These are phyloP conservation scores for Dissostichus mawsoni DNA, from an alignment of 2,113 vertebrate species.

Conservation along the genomic window DNA sequence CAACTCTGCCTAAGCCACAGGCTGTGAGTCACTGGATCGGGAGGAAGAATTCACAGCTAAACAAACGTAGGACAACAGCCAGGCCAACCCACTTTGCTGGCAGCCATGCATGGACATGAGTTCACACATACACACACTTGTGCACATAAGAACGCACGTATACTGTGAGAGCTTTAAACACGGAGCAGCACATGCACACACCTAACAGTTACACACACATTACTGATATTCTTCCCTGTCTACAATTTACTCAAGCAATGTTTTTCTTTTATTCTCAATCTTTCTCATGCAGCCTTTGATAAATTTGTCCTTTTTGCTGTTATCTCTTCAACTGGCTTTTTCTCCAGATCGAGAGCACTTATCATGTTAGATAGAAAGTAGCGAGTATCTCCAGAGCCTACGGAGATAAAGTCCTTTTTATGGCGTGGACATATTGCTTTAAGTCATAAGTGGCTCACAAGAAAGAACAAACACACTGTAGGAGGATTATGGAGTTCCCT, in stretches of 20 bases:
- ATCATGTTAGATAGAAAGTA: conserved; percentile 45
- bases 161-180: conserved; percentile 30
- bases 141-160: conserved; percentile 12
- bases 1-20: conserved; percentile 54
- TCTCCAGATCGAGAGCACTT: conserved; percentile 33
- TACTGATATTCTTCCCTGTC: not conserved
- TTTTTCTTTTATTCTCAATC: conserved; percentile 40
- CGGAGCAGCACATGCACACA: conserved; percentile 12
- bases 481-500: conserved; percentile 46
- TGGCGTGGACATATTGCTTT: conserved; percentile 33
- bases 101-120: conserved; percentile 52
- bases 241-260: conserved; percentile 6
- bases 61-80: conserved; percentile 74
- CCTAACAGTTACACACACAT: conserved; percentile 28
- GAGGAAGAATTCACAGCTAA: conserved; percentile 79
- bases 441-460: conserved; percentile 53
- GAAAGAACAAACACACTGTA: conserved; percentile 46
- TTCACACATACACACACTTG: conserved; percentile 35
- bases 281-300: conserved; percentile 55
- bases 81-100: conserved; percentile 69
- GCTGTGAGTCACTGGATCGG: conserved; percentile 76
- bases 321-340: conserved; percentile 32
- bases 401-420: conserved; percentile 56
- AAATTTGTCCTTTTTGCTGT: conserved; percentile 38
- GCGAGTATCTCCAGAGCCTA: conserved; percentile 34